phyloP scores from a whole-genome alignment of 2,797 vertebrate genomes.

The Spizella passerina region DNA sequence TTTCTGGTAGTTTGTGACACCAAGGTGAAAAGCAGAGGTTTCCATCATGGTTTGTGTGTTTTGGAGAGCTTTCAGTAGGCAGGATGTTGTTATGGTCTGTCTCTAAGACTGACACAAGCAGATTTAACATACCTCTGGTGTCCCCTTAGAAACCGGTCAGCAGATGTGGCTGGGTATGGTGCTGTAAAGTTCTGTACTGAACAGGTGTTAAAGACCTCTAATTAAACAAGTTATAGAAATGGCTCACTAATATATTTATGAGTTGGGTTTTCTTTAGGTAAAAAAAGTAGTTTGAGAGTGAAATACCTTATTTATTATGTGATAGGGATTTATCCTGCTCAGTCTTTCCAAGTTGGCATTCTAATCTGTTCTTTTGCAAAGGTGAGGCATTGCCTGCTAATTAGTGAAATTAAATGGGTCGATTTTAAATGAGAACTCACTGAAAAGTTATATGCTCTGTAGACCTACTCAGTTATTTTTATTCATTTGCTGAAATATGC shows the following conservation, averaged over 20 bases:
- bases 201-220: background rate
- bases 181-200: background rate
- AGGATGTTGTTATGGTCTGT: background rate
- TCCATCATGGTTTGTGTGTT: background rate
- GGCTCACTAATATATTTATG: background rate
- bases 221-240: background rate
- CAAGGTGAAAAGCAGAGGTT: background rate
- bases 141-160: background rate
- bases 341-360: background rate
- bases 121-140: background rate
- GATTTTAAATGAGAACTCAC: conserved; percentile 8
- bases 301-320: background rate
- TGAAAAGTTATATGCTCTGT: background rate
- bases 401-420: conserved; percentile 30
- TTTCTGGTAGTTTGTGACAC: background rate
- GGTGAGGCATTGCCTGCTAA: conserved; percentile 29
- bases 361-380: conserved; percentile 6
- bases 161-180: background rate
- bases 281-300: background rate
- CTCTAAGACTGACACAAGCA: background rate
- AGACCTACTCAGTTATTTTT: conserved; percentile 2
- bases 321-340: background rate
- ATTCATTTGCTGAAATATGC: background rate
- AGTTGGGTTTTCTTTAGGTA: background rate
- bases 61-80: background rate